These are phyloP conservation scores for Athripsodes cinereus DNA, from an alignment of 2,888 invertebrate species.

Conservation along the genomic window DNA sequence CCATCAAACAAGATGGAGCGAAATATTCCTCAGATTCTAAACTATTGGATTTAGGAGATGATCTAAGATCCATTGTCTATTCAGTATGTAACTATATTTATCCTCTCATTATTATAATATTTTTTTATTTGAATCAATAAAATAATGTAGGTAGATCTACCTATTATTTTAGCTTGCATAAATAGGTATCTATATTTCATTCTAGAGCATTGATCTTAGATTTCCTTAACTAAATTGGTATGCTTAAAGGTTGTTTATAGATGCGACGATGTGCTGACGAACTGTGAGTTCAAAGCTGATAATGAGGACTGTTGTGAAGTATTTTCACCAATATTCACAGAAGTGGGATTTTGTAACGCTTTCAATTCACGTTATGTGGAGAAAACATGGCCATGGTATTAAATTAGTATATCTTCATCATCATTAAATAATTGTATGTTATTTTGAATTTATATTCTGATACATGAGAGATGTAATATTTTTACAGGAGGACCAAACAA, in stretches of 20 bases:
- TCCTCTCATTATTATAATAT: no score
- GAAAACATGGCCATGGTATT: constrained; percentile 51
- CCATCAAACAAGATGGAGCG: constrained; percentile 35
- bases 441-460: no score
- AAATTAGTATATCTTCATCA: no score
- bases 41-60: constrained; percentile 32
- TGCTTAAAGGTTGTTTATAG: constrained; percentile 48
- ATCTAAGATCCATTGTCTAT: constrained; percentile 41
- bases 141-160: no score
- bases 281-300: constrained; percentile 64
- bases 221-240: not conserved
- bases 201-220: no score
- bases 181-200: no score
- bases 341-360: constrained; percentile 67
- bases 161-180: no score
- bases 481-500: constrained; percentile 39
- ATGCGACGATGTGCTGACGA: constrained; percentile 55
- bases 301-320: constrained; percentile 58
- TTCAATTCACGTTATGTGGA: constrained; percentile 62
- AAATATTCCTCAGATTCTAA: constrained; percentile 35
- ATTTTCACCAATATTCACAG: constrained; percentile 65
- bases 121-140: no score
- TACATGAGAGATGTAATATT: no score
- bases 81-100: constrained; percentile 36
- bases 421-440: no score